Conservation (phyloP, 2,113 vertebrate genomes). For the Pedetes capensis region DNA sequence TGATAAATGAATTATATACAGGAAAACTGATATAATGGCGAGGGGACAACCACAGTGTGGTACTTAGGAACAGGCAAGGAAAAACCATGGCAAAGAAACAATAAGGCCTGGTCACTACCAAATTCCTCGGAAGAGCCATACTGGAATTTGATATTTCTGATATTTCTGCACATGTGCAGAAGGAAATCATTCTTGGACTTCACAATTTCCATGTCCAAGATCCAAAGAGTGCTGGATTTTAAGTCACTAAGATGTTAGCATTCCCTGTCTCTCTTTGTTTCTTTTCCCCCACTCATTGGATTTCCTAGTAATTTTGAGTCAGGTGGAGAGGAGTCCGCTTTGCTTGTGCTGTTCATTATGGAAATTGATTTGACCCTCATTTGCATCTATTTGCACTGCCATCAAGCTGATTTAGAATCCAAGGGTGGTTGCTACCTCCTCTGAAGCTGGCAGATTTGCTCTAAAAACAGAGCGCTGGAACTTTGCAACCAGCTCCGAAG, state of each 20-base stretch:
- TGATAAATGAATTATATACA: not conserved
- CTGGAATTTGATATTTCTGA: not conserved
- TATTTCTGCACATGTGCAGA: not conserved
- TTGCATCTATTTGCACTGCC: slow-evolving; percentile 76
- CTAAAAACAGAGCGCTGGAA: slow-evolving; percentile 71
- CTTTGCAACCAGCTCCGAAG: slow-evolving; percentile 56
- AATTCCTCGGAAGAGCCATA: not conserved
- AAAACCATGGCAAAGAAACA: not conserved
- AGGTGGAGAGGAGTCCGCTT: slow-evolving; percentile 67
- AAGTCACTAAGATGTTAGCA: not conserved
- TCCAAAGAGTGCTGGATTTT: not conserved
- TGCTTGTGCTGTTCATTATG: slow-evolving; percentile 71
- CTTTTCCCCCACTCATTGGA: not conserved
- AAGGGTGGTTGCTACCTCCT: slow-evolving; percentile 73
- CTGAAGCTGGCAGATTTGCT: slow-evolving; percentile 74
- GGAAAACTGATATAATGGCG: not conserved
- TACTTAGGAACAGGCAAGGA: not conserved
- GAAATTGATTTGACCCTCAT: slow-evolving; percentile 80
- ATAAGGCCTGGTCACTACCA: not conserved
- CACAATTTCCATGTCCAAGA: not conserved
- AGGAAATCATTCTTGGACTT: not conserved
- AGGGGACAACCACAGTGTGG: not conserved
- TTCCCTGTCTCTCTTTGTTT: slow-evolving; percentile 2
- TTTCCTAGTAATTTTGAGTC: slow-evolving; percentile 71
- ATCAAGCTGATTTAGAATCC: slow-evolving; percentile 79